These are phyloP conservation scores for Watsonalla binaria DNA, from an alignment of 2,888 invertebrate genomes.

Conservation along the genomic window DNA sequence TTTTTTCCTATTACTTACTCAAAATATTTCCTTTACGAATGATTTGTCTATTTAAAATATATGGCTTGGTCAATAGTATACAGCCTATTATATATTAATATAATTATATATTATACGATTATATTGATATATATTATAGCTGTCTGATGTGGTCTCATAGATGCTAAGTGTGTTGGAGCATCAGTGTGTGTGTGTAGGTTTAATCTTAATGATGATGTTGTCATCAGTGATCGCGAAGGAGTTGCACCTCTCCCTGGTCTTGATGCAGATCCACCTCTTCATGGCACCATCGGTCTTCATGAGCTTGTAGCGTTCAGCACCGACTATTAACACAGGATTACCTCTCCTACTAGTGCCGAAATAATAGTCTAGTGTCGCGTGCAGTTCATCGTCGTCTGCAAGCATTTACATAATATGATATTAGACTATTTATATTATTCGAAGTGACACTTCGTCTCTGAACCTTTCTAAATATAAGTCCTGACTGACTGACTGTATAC, in stretches of 20 bases:
- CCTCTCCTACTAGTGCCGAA: conserved; percentile 36
- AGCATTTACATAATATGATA: not conserved
- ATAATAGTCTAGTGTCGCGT: conserved; percentile 28
- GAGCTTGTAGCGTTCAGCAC: conserved; percentile 32
- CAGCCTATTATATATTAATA: too few relatives aligned
- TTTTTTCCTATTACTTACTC: too few relatives aligned
- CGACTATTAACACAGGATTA: conserved; percentile 34
- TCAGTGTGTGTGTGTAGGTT: conserved; percentile 30
- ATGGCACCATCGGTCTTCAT: conserved; percentile 22
- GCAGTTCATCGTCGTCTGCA: conserved; percentile 22
- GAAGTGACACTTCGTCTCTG: too few relatives aligned
- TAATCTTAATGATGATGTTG: conserved; percentile 28
- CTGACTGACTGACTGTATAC: too few relatives aligned
- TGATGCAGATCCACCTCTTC: conserved; percentile 43
- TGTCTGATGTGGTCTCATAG: too few relatives aligned
- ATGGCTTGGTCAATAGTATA: too few relatives aligned
- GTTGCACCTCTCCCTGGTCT: conserved; percentile 33
- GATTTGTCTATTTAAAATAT: too few relatives aligned
- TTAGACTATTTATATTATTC: not conserved
- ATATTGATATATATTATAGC: too few relatives aligned
- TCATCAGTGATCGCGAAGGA: conserved; percentile 36
- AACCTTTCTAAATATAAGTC: too few relatives aligned
- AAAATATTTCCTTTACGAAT: too few relatives aligned
- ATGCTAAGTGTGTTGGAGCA: not conserved
- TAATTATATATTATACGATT: too few relatives aligned